Conservation (phyloP, 1,140 invertebrate genomes). For the Atta cephalotes region DNA sequence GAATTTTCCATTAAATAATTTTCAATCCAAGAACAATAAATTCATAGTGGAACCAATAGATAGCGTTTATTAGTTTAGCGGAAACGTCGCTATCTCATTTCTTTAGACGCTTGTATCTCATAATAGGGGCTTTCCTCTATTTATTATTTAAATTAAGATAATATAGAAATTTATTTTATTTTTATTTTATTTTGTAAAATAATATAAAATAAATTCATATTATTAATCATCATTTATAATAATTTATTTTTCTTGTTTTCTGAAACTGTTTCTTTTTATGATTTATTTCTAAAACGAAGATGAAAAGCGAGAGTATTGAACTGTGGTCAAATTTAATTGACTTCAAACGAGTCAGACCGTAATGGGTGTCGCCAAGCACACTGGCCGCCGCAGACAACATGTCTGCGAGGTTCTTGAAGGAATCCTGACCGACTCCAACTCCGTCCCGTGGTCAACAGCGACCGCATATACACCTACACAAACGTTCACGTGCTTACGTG, state of each 20-base stretch:
- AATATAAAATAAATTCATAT: neutral
- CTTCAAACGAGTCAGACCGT: conserved; percentile 11
- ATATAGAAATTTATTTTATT: neutral
- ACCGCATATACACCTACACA: neutral
- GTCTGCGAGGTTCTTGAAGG: conserved; percentile 52
- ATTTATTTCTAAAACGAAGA: neutral
- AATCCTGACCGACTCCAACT: conserved; percentile 56
- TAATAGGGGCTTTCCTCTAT: no score
- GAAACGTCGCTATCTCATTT: no score
- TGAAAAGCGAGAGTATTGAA: neutral
- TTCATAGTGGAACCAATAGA: no score
- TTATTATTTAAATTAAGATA: neutral
- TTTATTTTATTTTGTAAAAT: neutral
- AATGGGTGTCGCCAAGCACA: conserved; percentile 43
- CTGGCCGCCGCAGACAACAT: conserved; percentile 41
- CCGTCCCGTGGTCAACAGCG: conserved; percentile 15
- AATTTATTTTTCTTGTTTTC: neutral
- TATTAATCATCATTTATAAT: neutral
- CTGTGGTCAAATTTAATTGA: neutral
- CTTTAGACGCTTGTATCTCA: no score
- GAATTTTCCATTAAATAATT: no score
- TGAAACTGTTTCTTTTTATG: neutral
- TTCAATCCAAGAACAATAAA: no score
- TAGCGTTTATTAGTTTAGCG: no score
- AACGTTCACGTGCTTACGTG: neutral